Evolutionary conservation across 2,888 invertebrate species (phyloP).

Genomic region (Acheta domesticus): DNA sequence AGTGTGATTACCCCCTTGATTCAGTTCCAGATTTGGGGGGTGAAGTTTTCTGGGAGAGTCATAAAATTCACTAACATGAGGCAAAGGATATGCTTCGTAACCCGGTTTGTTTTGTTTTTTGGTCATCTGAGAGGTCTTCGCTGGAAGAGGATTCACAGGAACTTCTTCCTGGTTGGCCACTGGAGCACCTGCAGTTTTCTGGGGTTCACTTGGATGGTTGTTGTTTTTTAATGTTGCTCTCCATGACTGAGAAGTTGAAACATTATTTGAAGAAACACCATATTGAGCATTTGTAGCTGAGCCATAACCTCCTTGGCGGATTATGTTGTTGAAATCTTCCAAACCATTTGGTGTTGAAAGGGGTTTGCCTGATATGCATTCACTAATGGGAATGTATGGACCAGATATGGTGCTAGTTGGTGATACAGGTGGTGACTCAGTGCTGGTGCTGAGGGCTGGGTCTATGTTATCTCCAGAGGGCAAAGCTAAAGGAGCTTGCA

Average conservation of each 20-base stretch:
- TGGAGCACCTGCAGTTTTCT: not conserved
- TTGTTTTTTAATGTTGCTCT: not conserved
- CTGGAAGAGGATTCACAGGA: not conserved
- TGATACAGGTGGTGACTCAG: conserved; percentile 60
- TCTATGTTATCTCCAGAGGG: conserved; percentile 23
- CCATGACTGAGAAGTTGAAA: not conserved
- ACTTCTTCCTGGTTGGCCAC: not conserved
- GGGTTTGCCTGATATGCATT: conserved; percentile 76
- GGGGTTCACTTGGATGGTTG: not conserved
- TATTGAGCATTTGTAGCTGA: conserved; percentile 24
- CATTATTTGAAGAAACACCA: conserved; percentile 19
- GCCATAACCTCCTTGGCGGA: conserved; percentile 32
- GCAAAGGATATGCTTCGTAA: conserved; percentile 24
- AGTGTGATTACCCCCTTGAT: conserved; percentile 41
- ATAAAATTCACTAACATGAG: conserved; percentile 40
- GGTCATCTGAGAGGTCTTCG: conserved; percentile 24
- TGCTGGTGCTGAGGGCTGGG: conserved; percentile 45
- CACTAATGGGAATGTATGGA: conserved; percentile 88
- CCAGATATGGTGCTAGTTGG: conserved; percentile 65
- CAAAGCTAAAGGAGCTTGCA: conserved; percentile 20
- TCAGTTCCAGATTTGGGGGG: conserved; percentile 40
- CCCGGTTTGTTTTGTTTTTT: not conserved
- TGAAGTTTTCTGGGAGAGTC: conserved; percentile 43
- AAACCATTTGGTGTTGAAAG: conserved; percentile 40
- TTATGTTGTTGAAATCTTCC: conserved; percentile 35